phyloP scores from a whole-genome alignment of 1,140 invertebrate species.

The Periplaneta americana region DNA sequence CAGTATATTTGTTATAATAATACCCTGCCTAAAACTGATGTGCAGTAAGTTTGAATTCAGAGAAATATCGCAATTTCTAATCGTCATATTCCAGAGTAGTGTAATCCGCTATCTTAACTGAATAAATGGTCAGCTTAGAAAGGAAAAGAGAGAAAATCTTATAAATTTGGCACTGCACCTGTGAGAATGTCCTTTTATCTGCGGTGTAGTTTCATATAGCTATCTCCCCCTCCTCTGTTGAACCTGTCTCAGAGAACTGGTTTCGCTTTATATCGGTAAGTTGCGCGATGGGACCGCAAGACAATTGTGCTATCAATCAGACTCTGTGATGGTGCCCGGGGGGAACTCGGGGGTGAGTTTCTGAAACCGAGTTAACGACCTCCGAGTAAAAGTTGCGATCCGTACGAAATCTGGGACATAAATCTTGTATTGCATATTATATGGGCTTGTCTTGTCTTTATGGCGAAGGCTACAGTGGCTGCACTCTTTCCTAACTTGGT shows the following conservation, averaged over 20 bases:
- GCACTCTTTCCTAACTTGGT: not conserved
- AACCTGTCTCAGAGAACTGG: not conserved
- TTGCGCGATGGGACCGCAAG: not conserved
- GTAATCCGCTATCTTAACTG: too few species aligned
- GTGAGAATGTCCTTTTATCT: not conserved
- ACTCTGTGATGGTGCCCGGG: not conserved
- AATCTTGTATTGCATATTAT: not conserved
- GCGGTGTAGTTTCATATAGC: too few species aligned
- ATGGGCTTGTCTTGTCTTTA: not conserved
- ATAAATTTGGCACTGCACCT: not conserved
- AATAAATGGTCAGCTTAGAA: too few species aligned
- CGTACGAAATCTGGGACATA: not conserved
- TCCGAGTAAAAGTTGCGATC: not conserved
- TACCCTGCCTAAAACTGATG: too few species aligned
- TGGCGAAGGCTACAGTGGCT: not conserved
- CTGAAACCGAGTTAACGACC: not conserved
- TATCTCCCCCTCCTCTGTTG: not conserved
- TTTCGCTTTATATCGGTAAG: not conserved
- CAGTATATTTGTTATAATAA: too few species aligned
- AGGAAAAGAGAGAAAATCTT: too few species aligned
- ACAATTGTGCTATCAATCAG: not conserved
- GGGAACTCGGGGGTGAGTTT: not conserved
- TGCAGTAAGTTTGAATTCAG: too few species aligned
- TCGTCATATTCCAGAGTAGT: too few species aligned
- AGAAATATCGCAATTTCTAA: not conserved